phyloP scores from a whole-genome alignment of 2,888 invertebrate genomes.

The Ashinkailepas kermadecensis region DNA sequence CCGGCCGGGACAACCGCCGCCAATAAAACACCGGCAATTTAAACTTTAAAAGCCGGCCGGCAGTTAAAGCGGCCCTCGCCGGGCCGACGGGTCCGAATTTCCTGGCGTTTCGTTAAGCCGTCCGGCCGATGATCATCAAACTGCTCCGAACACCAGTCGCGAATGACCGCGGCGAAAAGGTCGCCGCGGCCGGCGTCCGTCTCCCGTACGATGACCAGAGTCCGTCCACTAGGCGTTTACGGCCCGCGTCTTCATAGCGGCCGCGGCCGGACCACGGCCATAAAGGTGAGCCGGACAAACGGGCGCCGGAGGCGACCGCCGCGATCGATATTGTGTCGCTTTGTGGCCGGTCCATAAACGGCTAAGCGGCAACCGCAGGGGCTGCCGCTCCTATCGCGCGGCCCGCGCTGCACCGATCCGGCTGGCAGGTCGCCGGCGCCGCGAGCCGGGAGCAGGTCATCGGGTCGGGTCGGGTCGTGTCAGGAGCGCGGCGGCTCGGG shows the following conservation, averaged over 20 bases:
- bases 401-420: neutral
- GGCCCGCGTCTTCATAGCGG: neutral
- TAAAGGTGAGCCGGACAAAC: neutral
- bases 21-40: neutral
- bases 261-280: neutral
- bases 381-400: neutral
- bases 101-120: neutral
- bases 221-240: neutral
- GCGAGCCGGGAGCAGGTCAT: too few relatives aligned
- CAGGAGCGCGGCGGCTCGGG: too few relatives aligned
- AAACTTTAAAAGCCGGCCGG: constrained; percentile 4
- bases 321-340: neutral
- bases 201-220: neutral
- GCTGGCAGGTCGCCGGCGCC: neutral
- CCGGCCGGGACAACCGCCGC: neutral
- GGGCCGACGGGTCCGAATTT: neutral
- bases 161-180: neutral
- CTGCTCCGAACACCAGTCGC: neutral
- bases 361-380: neutral
- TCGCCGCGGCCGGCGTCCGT: neutral
- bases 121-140: neutral
- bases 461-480: too few relatives aligned
- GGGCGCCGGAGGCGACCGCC: neutral
- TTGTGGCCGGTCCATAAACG: constrained; percentile 14
- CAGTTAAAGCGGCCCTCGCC: neutral